A percentile compares a stretch with the other conserved stretches of the same genome.
Evolutionary conservation across 1,140 invertebrate species (phyloP).

Genomic region (Solen grandis): DNA sequence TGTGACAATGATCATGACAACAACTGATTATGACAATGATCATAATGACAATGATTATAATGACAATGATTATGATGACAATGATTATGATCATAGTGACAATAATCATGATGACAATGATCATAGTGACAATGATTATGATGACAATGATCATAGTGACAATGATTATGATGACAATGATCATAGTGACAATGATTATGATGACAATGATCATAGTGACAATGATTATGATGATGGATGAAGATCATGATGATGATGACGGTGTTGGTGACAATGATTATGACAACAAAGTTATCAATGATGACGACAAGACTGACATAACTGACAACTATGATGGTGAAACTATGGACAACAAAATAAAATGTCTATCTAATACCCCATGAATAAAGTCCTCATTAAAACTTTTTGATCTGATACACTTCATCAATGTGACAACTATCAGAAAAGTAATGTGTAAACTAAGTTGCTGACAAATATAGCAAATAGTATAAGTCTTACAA

Average conservation of each 20-base stretch:
- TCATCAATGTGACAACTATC: too few species aligned
- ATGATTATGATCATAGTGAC: conserved; percentile 1
- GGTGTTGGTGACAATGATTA: conserved; percentile 1
- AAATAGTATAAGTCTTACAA: too few species aligned
- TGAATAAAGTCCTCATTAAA: too few species aligned
- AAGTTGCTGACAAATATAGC: too few species aligned
- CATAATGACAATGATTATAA: not conserved
- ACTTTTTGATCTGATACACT: too few species aligned
- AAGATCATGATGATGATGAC: conserved; percentile 4
- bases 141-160: conserved; percentile 1
- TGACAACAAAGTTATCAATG: too few species aligned
- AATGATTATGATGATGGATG: not conserved
- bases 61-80: conserved; percentile 3
- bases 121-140: conserved; percentile 1
- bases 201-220: conserved; percentile 3
- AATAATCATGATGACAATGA: conserved; percentile 4
- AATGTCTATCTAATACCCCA: too few species aligned
- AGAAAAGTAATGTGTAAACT: too few species aligned
- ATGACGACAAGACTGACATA: not conserved
- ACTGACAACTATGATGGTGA: not conserved
- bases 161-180: conserved; percentile 4
- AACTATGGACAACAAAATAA: not conserved
- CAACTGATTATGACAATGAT: not conserved
- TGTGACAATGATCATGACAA: not conserved
- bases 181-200: conserved; percentile 1